These are phyloP conservation scores for Cremastinae sp. DNA, from an alignment of 2,888 invertebrate genomes.

Conservation along the genomic window DNA sequence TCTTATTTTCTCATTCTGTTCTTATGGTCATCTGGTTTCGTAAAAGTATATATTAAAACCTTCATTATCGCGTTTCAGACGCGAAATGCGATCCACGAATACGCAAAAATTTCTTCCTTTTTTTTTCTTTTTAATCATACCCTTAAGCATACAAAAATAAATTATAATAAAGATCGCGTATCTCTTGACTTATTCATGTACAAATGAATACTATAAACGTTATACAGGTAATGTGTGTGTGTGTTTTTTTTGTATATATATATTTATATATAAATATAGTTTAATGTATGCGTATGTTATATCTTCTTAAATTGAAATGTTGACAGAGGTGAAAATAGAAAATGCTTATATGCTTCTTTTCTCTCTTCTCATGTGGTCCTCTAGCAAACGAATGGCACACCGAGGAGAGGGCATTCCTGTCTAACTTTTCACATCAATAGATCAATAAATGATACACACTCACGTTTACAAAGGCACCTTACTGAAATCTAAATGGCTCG, in stretches of 20 bases:
- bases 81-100: conserved; percentile 8
- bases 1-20: too few relatives aligned
- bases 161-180: conserved; percentile 78
- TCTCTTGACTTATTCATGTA: conserved; percentile 76
- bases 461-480: conserved; percentile 57
- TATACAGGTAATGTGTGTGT: conserved; percentile 65
- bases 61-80: neutral
- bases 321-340: conserved; percentile 66
- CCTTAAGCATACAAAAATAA: conserved; percentile 79
- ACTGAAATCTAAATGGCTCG: conserved; percentile 53
- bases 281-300: conserved; percentile 69
- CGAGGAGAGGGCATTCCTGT: conserved; percentile 67
- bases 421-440: conserved; percentile 45
- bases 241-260: conserved; percentile 49
- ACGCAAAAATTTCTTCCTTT: conserved; percentile 29
- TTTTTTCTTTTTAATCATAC: conserved; percentile 45
- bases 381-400: conserved; percentile 67
- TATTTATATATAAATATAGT: conserved; percentile 61
- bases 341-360: conserved; percentile 64
- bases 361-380: conserved; percentile 57
- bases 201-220: conserved; percentile 75
- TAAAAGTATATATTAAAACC: conserved; percentile 40
- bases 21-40: too few relatives aligned
- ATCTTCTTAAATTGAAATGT: conserved; percentile 66
- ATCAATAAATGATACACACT: conserved; percentile 45